Conservation (phyloP, 2,797 vertebrate genomes). For the Mormyrus proboscirostris region DNA sequence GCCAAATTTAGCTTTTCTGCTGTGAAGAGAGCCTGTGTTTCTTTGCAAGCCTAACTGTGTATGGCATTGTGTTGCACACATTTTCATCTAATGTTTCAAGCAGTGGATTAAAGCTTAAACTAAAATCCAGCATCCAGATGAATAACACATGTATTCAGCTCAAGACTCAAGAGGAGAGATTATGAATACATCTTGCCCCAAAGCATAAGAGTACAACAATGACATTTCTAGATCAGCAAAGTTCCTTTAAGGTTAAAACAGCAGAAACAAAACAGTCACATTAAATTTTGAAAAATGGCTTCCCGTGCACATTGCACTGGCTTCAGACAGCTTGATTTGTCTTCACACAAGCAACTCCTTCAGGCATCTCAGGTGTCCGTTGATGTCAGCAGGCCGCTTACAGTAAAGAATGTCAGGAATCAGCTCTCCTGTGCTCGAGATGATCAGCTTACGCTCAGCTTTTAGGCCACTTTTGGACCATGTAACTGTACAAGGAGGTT, state of each 20-base stretch:
- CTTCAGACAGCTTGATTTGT: neutral
- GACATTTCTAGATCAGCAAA: neutral
- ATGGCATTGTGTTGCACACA: neutral
- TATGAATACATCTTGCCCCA: neutral
- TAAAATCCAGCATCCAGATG: conserved; percentile 5
- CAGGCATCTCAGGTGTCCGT: neutral
- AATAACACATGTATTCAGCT: conserved; percentile 10
- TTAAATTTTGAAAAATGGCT: neutral
- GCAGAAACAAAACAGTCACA: neutral
- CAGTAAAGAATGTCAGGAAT: neutral
- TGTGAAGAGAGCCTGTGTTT: neutral
- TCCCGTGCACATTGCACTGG: neutral
- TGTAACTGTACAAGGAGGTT: neutral
- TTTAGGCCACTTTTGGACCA: neutral
- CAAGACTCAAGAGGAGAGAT: conserved; percentile 5
- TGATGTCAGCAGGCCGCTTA: neutral
- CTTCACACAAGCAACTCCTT: neutral
- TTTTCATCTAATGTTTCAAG: conserved; percentile 6
- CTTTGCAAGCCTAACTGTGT: neutral
- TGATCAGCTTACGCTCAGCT: neutral
- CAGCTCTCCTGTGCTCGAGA: neutral
- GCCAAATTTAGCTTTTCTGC: neutral
- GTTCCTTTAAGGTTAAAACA: neutral
- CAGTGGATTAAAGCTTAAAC: neutral
- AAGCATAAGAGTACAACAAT: neutral